These are phyloP conservation scores for Lepilemur ruficaudatus DNA, from an alignment of 2,797 vertebrate species.

Conservation along the genomic window DNA sequence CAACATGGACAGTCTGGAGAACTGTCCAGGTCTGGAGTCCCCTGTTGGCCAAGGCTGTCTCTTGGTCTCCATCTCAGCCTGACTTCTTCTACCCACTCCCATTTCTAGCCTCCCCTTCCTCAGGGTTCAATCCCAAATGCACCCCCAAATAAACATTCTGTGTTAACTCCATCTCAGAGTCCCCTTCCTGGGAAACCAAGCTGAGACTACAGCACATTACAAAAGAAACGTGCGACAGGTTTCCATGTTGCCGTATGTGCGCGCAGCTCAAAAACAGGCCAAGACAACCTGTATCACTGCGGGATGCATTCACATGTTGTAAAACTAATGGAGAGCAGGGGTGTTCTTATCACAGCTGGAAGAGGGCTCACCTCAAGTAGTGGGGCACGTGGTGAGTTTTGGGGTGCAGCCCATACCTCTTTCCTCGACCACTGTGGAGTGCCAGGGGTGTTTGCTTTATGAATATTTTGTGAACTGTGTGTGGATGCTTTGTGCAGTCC, in stretches of 20 bases:
- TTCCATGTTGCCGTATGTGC: fast-evolving
- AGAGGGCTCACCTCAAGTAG: neutral
- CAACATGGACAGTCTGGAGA: neutral
- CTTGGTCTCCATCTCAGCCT: neutral
- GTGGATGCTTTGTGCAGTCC: neutral
- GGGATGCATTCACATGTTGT: neutral
- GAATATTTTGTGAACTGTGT: neutral
- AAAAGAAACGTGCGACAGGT: neutral
- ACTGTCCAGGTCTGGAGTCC: too few relatives aligned
- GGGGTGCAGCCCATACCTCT: neutral
- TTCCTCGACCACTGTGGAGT: neutral
- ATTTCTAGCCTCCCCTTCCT: neutral
- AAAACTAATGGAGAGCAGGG: too few relatives aligned
- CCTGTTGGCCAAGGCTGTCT: neutral
- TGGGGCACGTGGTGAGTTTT: neutral
- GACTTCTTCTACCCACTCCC: neutral
- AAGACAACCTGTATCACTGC: neutral
- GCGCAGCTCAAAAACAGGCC: neutral
- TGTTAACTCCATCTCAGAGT: neutral
- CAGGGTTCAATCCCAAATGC: neutral
- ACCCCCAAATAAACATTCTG: neutral
- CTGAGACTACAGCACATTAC: neutral
- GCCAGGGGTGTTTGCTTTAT: neutral
- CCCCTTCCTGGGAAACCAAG: neutral
- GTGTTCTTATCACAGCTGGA: neutral